Base-by-base conservation (phyloP, 2,888 invertebrate species). In the Oasisia sp. region DNA sequence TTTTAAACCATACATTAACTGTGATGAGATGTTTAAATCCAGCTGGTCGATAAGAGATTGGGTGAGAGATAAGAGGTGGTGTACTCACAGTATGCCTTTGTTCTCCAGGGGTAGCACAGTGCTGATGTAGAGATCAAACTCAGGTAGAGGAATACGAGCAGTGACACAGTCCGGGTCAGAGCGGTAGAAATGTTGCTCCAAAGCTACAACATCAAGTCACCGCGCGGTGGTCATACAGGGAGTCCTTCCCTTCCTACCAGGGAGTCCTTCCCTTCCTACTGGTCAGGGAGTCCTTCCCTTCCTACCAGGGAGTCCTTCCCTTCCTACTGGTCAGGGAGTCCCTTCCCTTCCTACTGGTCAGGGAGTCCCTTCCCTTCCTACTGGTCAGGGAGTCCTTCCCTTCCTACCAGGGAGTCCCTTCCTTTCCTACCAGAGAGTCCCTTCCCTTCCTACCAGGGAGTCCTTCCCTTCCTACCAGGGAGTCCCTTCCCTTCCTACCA, bases 101-200 rank as follows among this genome's bases (percentile, higher is more conserved):
- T 96, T 96, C 94, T 96, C 96, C 92, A 96, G 94, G 27, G 96
- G 96, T 50, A 96, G 94, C 1, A 96, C 95, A 11, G 96, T 96
- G 94, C 97, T 97, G 32, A 97, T 97, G 96, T 97, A 97, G 95
- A 98, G 97, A 95, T 98, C 97, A 94, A 98, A 97, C 91, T 97
- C 97, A 45, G 97, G 97, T n/a, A 98, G 95, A 56, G 97, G 97
- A 94, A 97, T 97, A 1, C 97, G 97, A 56, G 97, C 97, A 94
- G 97, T 97, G 9, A 97, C 94, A 95, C 98, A 98, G 95, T 98
- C 97, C 8, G 97, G 96, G 96, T 98, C 97, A 91, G 97, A 97
- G 91, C 97, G 96, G 93, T 97, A 97, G 91, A 98, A 96, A 94
- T 97, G 96, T 91, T 97, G 96, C 94, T 97, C 97, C 38, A 98